Evolutionary conservation across 2,797 vertebrate genomes (phyloP), one percentile per base, ranked within the genome.

Genomic region (Sorex maritimensis): DNA sequence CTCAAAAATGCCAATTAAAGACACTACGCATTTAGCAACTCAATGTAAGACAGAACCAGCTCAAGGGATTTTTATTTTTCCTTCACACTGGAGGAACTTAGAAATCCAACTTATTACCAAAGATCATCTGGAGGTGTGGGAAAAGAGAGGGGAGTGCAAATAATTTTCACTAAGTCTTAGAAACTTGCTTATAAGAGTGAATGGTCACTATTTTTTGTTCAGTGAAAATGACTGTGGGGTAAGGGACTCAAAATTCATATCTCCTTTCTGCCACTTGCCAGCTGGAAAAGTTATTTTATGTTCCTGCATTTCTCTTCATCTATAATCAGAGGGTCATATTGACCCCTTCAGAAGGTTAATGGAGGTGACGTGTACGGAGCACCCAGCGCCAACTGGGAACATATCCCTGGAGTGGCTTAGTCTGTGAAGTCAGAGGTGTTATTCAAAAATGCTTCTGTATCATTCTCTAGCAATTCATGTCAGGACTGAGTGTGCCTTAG

Each of bases 1-100:
- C 88, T 58, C 24, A 88, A 44, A 81, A 82, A 30, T 65, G 26
- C 7, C 71, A 72, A 2, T 65, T 80, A 91, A 86, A 89, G 52
- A 65, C 84, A 91, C 23, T 52, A 19, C 10, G 21, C 67, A 77
- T 71, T 90, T 49, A 89, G 69, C 49, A 69, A 58, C 11, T 34
- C 79, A 58, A 58, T 3, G 46, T 67, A 55, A 74, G 41, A 71
- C 0, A 68, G 2, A 46, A 83, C 68, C 17, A 82, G 7, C 21
- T 23, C 69, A 38, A 41, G 44, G 24, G n/a, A 68, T 88, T 95
- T 86, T 86, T 74, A 73, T 88, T 92, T 92, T 95, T 71, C 67
- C 61, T 67, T 86, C 65, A 86, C 78, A 46, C 44, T 63, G 17
- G 34, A 88, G 69, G 69, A 73, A 75, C 3, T 88, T 49, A 84